Base-by-base conservation (phyloP, 64 coral and sea anemone species). In the Trachythela sp. region DNA sequence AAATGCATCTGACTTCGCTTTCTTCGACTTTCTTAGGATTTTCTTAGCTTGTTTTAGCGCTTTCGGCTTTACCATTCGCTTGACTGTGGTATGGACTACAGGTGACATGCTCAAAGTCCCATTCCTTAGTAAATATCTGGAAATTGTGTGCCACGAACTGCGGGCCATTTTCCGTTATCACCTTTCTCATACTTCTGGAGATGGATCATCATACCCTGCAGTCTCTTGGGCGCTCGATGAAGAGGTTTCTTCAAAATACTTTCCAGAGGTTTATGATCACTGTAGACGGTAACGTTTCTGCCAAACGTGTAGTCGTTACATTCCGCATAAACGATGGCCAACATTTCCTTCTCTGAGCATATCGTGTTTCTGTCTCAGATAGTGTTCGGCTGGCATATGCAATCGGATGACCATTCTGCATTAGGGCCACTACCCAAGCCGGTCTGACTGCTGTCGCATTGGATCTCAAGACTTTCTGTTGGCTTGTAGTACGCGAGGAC, bases 341-440 rank as follows among this genome's bases (percentile, higher is more conserved):
- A 15, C 54, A 59, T 59, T 27, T 77, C 71, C 31, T 77, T 77
- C 31, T 77, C 71, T 14, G 71, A 13, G 71, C 71, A 35, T 77
- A 77, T 4, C 36, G 31, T 77, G 13, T 35, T 35, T 77, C 71
- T 35, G 71, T 77, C 31, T 77, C 71, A 77, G 71, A 9, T 33
- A 77, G 71, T 77, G 71, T 39, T 77, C 8, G 24, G 8, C 30
- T 36, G 8, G 71, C 71, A 77, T 77, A 77, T 77, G 71, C 71
- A 77, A 77, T 77, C 13, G 71, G 71, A 36, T 77, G 71, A 13
- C 71, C 71, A 77, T 77, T 39, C 71, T 77, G 71, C 71, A 77
- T 77, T 18, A 77, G 26, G 30, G 30, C 29, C 13, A 39, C 71
- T 36, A 22, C 71, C 71, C 71, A 77, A 77, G 17, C 71, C 71